A percentile compares a stretch with the other conserved stretches of the same genome.
Evolutionary conservation across 2,888 invertebrate genomes (phyloP).

Genomic region (Romanomermis culicivorax): DNA sequence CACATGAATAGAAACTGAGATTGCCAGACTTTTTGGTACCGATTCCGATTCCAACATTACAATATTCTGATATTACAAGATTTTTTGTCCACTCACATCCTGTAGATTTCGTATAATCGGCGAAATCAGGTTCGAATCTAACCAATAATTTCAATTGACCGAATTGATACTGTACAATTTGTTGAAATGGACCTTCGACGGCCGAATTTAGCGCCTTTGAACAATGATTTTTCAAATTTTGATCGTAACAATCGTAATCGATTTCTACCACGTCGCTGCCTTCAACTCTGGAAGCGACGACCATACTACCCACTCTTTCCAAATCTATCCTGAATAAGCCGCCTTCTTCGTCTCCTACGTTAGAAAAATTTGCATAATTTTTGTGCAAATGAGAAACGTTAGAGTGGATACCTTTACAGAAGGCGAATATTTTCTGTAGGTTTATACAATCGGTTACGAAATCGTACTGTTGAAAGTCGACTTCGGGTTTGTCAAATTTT

Average conservation of each 20-base stretch:
- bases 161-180: constrained; percentile 22
- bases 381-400: background rate
- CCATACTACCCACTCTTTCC: constrained; percentile 26
- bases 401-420: constrained; percentile 12
- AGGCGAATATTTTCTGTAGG: constrained; percentile 27
- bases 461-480: constrained; percentile 24
- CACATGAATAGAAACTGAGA: too few relatives aligned
- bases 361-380: background rate
- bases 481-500: background rate
- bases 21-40: too few relatives aligned
- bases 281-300: constrained; percentile 24
- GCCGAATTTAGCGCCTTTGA: constrained; percentile 22
- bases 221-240: constrained; percentile 18
- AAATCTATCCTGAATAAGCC: constrained; percentile 27
- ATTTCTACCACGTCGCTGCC: constrained; percentile 25
- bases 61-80: too few relatives aligned
- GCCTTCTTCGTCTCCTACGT: constrained; percentile 23
- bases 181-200: constrained; percentile 13
- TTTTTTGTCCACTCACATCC: too few relatives aligned
- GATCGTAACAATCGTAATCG: constrained; percentile 22
- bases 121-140: constrained; percentile 25
- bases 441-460: constrained; percentile 28
- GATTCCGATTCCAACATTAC: too few relatives aligned
- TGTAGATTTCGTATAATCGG: constrained; percentile 20
- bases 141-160: constrained; percentile 24